Evolutionary conservation across 2,888 invertebrate genomes (phyloP).

Genomic region (Drosophila greeni): DNA sequence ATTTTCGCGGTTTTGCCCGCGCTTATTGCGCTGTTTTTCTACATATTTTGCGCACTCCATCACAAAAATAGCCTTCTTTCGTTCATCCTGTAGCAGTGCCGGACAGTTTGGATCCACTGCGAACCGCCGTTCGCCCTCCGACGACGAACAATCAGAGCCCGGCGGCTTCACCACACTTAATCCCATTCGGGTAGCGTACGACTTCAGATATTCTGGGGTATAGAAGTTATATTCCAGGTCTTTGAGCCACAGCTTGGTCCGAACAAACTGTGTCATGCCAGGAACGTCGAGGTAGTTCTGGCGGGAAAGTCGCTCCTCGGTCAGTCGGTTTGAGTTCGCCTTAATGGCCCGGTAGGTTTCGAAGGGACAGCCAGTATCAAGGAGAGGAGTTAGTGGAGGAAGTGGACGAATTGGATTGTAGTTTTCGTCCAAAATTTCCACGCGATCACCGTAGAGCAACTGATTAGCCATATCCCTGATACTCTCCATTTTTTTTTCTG

Average conservation of each 20-base stretch:
- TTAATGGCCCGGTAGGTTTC: too few species aligned
- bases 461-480: neutral
- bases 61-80: neutral
- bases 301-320: neutral
- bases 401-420: too few species aligned
- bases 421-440: neutral
- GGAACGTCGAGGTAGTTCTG: neutral
- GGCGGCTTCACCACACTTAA: neutral
- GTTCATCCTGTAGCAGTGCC: neutral
- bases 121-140: neutral
- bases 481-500: neutral
- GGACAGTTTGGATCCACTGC: neutral
- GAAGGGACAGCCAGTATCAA: too few species aligned
- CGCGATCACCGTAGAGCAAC: too few species aligned
- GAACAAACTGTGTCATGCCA: neutral
- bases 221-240: neutral
- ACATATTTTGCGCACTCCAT: neutral
- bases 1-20: neutral
- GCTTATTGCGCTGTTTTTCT: neutral
- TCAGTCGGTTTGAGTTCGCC: too few species aligned
- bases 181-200: neutral
- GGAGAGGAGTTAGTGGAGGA: too few species aligned
- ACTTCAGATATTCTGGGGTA: neutral
- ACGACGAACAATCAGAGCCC: neutral
- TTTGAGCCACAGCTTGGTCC: neutral